Conservation (phyloP, 2,113 vertebrate genomes). For the Oreochromis spilurus region DNA sequence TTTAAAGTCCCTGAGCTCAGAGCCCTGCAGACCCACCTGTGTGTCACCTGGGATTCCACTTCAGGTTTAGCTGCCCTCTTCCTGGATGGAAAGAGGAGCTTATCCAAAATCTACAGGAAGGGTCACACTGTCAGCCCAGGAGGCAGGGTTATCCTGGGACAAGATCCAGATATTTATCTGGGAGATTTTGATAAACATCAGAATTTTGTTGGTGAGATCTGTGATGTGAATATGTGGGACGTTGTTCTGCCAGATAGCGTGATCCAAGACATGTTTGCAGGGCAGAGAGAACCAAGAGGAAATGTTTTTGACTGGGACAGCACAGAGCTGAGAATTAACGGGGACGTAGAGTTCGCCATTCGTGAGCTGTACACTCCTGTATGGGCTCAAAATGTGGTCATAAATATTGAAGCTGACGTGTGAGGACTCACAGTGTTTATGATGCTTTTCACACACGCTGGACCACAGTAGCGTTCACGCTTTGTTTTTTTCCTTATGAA, state of each 20-base stretch:
- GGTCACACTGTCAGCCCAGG: accelerated
- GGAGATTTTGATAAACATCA: background rate
- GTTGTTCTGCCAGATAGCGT: accelerated
- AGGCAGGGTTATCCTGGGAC: conserved; percentile 34
- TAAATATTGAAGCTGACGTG: background rate
- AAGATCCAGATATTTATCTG: background rate
- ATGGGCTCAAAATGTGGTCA: too few relatives aligned
- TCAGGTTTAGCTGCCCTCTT: conserved; percentile 13
- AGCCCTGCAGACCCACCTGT: conserved; percentile 31
- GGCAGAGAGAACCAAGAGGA: accelerated
- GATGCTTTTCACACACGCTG: background rate
- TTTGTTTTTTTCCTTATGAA: background rate
- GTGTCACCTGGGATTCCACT: conserved; percentile 33
- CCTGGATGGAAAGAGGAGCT: conserved; percentile 17
- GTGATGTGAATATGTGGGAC: background rate
- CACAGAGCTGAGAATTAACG: background rate
- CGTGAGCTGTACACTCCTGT: background rate
- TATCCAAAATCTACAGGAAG: conserved; percentile 20
- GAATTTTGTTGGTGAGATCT: conserved; percentile 51
- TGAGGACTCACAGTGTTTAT: background rate
- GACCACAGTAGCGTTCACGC: accelerated
- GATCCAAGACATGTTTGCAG: background rate
- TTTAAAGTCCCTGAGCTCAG: conserved; percentile 2
- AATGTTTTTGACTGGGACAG: background rate
- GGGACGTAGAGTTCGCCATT: accelerated